Base-by-base conservation (phyloP, 1,140 invertebrate genomes). In the Lanistes nyassanus region DNA sequence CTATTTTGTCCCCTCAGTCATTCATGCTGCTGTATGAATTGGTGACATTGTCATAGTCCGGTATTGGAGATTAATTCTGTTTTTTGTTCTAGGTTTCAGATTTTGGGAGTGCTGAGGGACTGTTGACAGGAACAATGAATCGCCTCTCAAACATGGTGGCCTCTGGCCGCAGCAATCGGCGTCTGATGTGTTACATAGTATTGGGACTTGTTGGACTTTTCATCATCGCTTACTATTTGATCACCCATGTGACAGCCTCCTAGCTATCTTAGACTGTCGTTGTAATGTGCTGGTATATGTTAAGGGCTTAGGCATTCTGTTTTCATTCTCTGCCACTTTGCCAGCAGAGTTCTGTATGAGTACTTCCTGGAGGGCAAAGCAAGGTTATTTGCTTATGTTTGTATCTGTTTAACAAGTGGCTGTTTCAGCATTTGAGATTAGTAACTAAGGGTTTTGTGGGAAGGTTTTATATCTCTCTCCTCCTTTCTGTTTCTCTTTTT, bases 101-200 rank as follows among this genome's bases (percentile, higher is more conserved):
- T 76, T 90, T 90, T 81, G 84, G 85, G 37, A 87, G 87, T 62
- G 84, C 86, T 39, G 79, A 85, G 65, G 88, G 87, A 37, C 82
- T 90, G n/a, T 68, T 91, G 13, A 85, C 85, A 37, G 86, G 87
- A 62, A 90, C 87, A 56, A 82, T 88, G 60, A 88, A 87, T 69
- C 74, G 88, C 56, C 81, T 91, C 9, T 84, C 85, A 58, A 83
- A 87, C 78, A 87, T 91, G 86, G 80, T 90, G 26, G 80, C 76
- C 11, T 83, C 88, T 16, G 88, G 88, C 21, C 83, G 85, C 72
- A 82, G 82, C 37, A 90, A 90, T 77, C 77, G 89, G 23, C 87
- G 83, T 71, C 76, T 90, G 4, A 89, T 90, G 85, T 90, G 89
- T 76, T 90, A 90, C 80, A 85, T 88, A 65, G 85, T 89, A 29